Evolutionary conservation across 92 coral and sea anemone genomes (phyloP).

Genomic region (Bergia puertoricense): DNA sequence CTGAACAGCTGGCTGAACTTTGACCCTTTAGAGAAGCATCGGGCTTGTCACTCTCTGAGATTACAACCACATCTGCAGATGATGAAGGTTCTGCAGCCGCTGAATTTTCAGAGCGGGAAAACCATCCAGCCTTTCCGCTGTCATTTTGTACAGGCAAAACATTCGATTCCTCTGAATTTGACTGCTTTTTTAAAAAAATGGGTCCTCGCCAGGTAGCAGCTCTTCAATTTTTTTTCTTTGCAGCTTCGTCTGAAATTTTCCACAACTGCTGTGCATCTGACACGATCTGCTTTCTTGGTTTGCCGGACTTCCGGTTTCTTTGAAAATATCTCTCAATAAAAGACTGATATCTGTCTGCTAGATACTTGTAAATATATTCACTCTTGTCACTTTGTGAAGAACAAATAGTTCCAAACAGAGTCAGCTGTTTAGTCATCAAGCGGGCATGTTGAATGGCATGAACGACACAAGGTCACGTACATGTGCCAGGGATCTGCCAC

Average conservation of each 20-base stretch:
- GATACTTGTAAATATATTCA: no score
- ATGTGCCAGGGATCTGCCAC: neutral
- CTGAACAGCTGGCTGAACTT: neutral
- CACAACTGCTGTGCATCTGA: conserved; percentile 25
- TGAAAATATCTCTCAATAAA: conserved; percentile 28
- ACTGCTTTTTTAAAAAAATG: neutral
- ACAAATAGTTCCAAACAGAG: no score
- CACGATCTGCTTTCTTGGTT: conserved; percentile 18
- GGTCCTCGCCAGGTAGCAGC: conserved; percentile 9
- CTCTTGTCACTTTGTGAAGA: no score
- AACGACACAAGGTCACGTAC: neutral
- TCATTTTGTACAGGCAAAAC: conserved; percentile 16
- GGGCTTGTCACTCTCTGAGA: conserved; percentile 19
- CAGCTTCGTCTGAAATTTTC: conserved; percentile 11
- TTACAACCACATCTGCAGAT: neutral
- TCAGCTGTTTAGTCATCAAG: no score
- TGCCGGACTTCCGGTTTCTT: conserved; percentile 23
- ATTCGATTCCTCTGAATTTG: conserved; percentile 3
- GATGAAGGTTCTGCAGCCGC: conserved; percentile 20
- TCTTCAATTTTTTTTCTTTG: conserved; percentile 6
- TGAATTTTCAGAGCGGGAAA: conserved; percentile 7
- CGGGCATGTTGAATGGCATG: conserved; percentile 4
- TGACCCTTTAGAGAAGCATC: conserved; percentile 24
- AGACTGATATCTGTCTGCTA: neutral
- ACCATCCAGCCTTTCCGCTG: conserved; percentile 31